Conservation (phyloP, 2,113 vertebrate genomes). For the Grallaria varia region DNA sequence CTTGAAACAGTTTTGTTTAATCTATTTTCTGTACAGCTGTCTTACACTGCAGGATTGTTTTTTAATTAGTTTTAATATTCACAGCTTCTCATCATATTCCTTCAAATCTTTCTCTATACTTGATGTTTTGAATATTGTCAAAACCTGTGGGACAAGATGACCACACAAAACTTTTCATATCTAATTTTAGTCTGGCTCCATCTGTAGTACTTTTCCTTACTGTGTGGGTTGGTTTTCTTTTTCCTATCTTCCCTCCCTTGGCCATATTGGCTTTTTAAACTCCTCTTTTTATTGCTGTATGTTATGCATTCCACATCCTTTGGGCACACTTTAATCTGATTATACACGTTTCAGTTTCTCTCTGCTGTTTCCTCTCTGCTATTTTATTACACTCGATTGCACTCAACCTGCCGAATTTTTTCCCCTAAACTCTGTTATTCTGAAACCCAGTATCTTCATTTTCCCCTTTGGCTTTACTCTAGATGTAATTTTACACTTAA, state of each 20-base stretch:
- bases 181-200: neutral
- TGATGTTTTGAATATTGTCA: neutral
- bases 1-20: neutral
- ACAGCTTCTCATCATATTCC: neutral
- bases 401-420: conserved; percentile 16
- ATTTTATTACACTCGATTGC: conserved; percentile 16
- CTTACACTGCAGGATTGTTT: neutral
- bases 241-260: neutral
- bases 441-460: conserved; percentile 9
- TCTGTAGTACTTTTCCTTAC: neutral
- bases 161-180: neutral
- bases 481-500: conserved; percentile 41
- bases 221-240: neutral
- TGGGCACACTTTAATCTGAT: conserved; percentile 58
- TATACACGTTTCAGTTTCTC: conserved; percentile 26
- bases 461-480: neutral
- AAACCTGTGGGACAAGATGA: neutral
- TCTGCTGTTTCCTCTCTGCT: conserved; percentile 30
- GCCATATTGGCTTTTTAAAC: neutral
- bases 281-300: neutral
- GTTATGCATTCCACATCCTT: conserved; percentile 41
- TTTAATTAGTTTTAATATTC: neutral
- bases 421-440: neutral
- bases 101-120: neutral
- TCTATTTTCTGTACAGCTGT: neutral